These are phyloP conservation scores for Heteronetta atricapilla DNA, from an alignment of 2,113 vertebrate genomes.

Conservation along the genomic window DNA sequence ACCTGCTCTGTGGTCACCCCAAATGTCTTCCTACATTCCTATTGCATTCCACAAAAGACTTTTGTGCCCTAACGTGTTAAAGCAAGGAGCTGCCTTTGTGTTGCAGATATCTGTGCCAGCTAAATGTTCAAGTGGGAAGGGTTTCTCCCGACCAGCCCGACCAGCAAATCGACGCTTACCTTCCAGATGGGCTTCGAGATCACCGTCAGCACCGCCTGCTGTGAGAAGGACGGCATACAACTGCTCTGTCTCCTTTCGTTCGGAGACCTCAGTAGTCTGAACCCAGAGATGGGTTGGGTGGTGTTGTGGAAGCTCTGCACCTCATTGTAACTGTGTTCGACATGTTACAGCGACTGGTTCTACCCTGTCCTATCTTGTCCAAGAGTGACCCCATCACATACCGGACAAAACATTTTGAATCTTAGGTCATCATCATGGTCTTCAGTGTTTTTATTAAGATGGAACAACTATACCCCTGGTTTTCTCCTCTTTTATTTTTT, in stretches of 20 bases:
- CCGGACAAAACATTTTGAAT: slow-evolving; percentile 41
- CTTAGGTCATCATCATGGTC: slow-evolving; percentile 76
- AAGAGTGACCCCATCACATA: slow-evolving; percentile 21
- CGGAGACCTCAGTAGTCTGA: slow-evolving; percentile 83
- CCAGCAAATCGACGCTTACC: slow-evolving; percentile 91
- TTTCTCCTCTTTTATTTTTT: slow-evolving; percentile 69
- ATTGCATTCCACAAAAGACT: not conserved
- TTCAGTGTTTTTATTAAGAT: slow-evolving; percentile 84
- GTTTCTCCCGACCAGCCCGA: slow-evolving; percentile 89
- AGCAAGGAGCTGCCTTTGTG: slow-evolving; percentile 56
- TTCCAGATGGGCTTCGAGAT: slow-evolving; percentile 90
- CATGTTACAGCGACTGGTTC: slow-evolving; percentile 38
- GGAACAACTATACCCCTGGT: slow-evolving; percentile 58
- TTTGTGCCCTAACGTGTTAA: not conserved
- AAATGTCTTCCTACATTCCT: not conserved
- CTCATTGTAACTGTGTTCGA: slow-evolving; percentile 11
- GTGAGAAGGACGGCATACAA: slow-evolving; percentile 67
- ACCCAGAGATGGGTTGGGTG: slow-evolving; percentile 25
- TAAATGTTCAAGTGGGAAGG: slow-evolving; percentile 77
- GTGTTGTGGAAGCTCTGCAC: not conserved
- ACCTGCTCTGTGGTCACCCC: slow-evolving; percentile 23
- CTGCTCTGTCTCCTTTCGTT: slow-evolving; percentile 77
- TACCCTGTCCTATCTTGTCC: slow-evolving; percentile 36
- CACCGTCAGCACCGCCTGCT: slow-evolving; percentile 78
- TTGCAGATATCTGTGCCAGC: slow-evolving; percentile 71